phyloP scores from a whole-genome alignment of 2,888 invertebrate genomes.

The Nasonovia ribisnigri region DNA sequence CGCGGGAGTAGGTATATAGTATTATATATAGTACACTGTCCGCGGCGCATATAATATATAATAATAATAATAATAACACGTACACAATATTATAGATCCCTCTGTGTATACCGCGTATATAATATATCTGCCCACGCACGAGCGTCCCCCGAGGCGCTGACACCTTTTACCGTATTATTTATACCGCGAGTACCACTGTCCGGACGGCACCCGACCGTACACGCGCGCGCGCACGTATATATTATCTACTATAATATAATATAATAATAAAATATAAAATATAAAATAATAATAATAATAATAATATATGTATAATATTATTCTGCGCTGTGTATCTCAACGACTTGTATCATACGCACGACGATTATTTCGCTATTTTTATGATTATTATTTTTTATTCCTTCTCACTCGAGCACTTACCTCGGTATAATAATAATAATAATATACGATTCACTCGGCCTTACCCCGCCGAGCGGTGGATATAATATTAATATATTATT shows the following conservation, averaged over 20 bases:
- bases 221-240: background rate
- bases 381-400: background rate
- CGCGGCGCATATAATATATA: background rate
- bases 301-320: background rate
- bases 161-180: constrained; percentile 55
- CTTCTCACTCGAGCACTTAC: background rate
- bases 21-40: background rate
- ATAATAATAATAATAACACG: background rate
- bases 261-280: background rate
- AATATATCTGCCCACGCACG: constrained; percentile 40
- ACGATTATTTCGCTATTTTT: background rate
- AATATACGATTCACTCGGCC: background rate
- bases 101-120: background rate
- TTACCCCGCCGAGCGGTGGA: background rate
- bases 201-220: background rate
- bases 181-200: background rate
- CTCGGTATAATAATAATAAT: background rate
- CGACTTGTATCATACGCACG: background rate
- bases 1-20: background rate
- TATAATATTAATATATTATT: background rate
- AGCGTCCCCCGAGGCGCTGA: constrained; percentile 53
- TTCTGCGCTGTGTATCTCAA: background rate
- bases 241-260: background rate
- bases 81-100: background rate
- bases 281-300: background rate